Percentiles rank a stretch among this genome's conserved stretches.
phyloP scores from a whole-genome alignment of 2,888 invertebrate species.

The Mimas tiliae region DNA sequence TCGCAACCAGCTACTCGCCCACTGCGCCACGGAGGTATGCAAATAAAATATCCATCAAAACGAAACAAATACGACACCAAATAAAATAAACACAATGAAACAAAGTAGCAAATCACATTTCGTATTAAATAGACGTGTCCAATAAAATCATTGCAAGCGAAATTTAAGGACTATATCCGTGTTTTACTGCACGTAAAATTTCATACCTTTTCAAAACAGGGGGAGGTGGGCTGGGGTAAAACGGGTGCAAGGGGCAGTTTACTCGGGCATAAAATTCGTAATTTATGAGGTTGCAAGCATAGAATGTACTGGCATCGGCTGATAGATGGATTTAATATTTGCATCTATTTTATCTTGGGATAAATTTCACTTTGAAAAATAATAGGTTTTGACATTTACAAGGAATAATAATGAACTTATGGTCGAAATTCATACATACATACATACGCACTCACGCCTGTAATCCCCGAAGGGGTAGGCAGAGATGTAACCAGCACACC shows the following conservation, averaged over 20 bases:
- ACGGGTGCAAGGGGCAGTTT: conserved; percentile 39
- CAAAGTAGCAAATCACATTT: conserved; percentile 38
- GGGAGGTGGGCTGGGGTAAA: conserved; percentile 28
- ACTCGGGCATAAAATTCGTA: conserved; percentile 64
- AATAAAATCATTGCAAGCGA: conserved; percentile 48
- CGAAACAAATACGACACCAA: too few species aligned
- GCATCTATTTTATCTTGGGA: conserved; percentile 24
- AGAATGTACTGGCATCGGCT: conserved; percentile 40
- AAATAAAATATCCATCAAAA: too few species aligned
- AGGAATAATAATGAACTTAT: too few species aligned
- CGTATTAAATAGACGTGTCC: conserved; percentile 46
- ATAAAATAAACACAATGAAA: too few species aligned
- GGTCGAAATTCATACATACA: too few species aligned
- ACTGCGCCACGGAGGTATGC: too few species aligned
- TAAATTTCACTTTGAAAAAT: conserved; percentile 1
- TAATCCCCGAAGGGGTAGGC: too few species aligned
- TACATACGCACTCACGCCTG: too few species aligned
- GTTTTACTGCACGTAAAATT: conserved; percentile 63
- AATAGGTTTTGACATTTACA: not conserved
- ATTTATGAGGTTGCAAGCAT: conserved; percentile 58
- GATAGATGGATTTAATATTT: conserved; percentile 49
- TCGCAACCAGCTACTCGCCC: too few species aligned
- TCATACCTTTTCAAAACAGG: conserved; percentile 62
- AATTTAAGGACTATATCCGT: conserved; percentile 50
- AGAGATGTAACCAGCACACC: too few species aligned